Evolutionary conservation across 1,140 invertebrate species (phyloP), one percentile per base, ranked within the genome.

Genomic region (Melanaphis sacchari): DNA sequence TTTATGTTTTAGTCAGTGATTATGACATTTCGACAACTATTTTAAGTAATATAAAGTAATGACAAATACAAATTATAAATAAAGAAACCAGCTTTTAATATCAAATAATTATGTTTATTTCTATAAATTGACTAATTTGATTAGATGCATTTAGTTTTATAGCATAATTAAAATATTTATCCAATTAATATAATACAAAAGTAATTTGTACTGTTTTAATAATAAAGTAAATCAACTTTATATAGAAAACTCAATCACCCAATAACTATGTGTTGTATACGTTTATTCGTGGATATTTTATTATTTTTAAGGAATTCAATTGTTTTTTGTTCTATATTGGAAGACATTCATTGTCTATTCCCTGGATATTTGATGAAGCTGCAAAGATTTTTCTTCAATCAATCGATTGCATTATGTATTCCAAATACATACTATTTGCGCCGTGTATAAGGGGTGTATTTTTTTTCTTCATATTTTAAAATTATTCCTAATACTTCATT

Each of bases 311-410:
- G n/a, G 21, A 90, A 90, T 59, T 11, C 91, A 38, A 84, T 82
- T 82, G 66, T 92, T 54, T 84, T 84, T 82, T 38, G 52, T 52
- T 59, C 8, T 54, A 54, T 54, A 90, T 90, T 54, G 9, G 49
- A 89, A 54, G 8, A 40, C 38, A 90, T 59, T 54, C 11, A 0
- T 52, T 52, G 76, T 52, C 26, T 85, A 93, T 93, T 93, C 91
- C 91, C 81, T n/a, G 38, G 49, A 93, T 93, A 93, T 31, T 93
- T 9, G 22, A 49, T 82, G 26, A 40, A 81, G 84, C 43, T 46
- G 81, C 81, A 66, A 93, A 49, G 91, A 93, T 85, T 85, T 52
- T 43, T 31, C 46, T 93, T 85, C 91, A 90, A 90, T 66, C 54
- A 40, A 66, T 7, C n/a, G 31, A 76, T 41, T 18, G 0, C 38